Percentiles rank a stretch among this genome's conserved stretches.
Conservation (phyloP, 2,797 vertebrate genomes). For the Coendou prehensilis region DNA sequence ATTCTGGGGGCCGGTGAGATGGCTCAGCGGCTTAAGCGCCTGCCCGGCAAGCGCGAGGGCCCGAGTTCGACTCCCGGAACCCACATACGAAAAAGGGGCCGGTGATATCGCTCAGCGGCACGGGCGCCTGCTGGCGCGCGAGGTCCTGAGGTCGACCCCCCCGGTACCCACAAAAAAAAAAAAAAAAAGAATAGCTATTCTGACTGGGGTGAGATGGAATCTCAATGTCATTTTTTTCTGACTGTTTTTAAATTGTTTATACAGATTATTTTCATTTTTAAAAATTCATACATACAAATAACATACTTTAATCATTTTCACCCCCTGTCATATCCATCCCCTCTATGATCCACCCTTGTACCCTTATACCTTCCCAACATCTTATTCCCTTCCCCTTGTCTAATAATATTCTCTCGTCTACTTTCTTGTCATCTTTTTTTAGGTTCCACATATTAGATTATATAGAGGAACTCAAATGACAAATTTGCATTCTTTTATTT, state of each 20-base stretch:
- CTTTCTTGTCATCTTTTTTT: background rate
- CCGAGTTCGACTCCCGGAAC: too few species aligned
- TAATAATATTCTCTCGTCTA: background rate
- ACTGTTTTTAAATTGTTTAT: background rate
- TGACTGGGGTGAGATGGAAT: background rate
- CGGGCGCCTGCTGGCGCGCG: too few species aligned
- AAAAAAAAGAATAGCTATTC: background rate
- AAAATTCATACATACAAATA: background rate
- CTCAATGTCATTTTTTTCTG: background rate
- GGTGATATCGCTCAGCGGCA: too few species aligned
- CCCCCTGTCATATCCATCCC: background rate
- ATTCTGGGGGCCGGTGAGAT: background rate
- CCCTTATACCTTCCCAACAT: background rate
- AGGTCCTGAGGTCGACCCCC: too few species aligned
- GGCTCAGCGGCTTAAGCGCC: too few species aligned
- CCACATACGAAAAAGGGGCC: too few species aligned
- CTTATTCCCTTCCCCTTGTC: background rate
- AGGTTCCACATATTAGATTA: background rate
- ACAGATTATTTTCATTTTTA: background rate
- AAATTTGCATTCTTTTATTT: background rate
- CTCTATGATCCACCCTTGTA: background rate
- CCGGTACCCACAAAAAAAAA: too few species aligned
- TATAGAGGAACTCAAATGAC: background rate
- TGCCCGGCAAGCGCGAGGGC: too few species aligned
- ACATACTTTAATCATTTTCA: background rate